These are phyloP conservation scores for Epistrophe grossulariae DNA, from an alignment of 2,888 invertebrate genomes.

Conservation along the genomic window DNA sequence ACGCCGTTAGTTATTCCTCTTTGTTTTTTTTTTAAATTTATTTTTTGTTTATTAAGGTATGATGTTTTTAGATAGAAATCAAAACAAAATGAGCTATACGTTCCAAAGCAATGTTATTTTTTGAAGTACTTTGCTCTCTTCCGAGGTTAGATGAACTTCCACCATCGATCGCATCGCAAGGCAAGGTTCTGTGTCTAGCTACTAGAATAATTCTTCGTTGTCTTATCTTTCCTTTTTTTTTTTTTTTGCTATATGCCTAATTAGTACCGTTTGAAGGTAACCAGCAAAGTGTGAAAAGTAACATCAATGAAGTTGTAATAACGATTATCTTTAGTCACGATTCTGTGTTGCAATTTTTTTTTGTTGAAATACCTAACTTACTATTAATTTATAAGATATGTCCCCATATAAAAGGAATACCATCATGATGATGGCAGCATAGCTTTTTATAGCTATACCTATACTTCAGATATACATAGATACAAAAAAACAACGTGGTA, in stretches of 20 bases:
- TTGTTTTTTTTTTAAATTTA: slow-evolving; percentile 3
- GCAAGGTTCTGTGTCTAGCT: slow-evolving; percentile 44
- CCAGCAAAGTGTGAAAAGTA: slow-evolving; percentile 68
- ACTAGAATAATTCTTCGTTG: slow-evolving; percentile 49
- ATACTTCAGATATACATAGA: no score
- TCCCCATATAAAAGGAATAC: slow-evolving; percentile 6
- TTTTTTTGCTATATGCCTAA: slow-evolving; percentile 34
- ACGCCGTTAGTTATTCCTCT: slow-evolving; percentile 16
- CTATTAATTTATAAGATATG: not conserved
- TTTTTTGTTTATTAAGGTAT: not conserved
- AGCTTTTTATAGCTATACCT: not conserved
- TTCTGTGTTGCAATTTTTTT: slow-evolving; percentile 4
- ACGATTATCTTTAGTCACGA: slow-evolving; percentile 22
- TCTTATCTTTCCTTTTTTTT: slow-evolving; percentile 3
- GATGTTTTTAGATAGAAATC: slow-evolving; percentile 42
- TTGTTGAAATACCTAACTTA: not conserved
- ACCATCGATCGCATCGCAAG: not conserved
- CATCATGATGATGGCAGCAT: not conserved
- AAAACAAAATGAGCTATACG: slow-evolving; percentile 24
- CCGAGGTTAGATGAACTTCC: slow-evolving; percentile 62
- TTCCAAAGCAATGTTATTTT: slow-evolving; percentile 33
- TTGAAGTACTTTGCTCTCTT: slow-evolving; percentile 42
- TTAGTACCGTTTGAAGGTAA: slow-evolving; percentile 61
- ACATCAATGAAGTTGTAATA: slow-evolving; percentile 40
- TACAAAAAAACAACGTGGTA: not conserved